Base-by-base conservation (phyloP, 2,113 vertebrate genomes). In the Rattus rattus region DNA sequence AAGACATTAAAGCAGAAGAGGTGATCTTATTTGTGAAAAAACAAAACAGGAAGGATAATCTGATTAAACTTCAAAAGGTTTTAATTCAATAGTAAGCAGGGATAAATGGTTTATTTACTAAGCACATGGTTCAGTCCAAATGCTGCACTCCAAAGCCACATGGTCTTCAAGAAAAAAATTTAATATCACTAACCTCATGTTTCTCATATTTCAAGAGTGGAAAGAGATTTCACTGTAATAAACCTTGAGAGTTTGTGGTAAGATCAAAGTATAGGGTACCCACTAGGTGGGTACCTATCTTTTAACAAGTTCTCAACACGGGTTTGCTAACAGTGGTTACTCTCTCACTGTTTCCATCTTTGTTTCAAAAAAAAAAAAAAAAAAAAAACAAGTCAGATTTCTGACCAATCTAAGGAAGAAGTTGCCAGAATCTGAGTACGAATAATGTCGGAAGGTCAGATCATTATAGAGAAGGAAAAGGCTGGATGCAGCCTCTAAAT, bases 401-500 rank as follows among this genome's bases (percentile, higher is more conserved):
- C 88, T 87, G 59, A 83, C 39, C 63, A 4, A 83, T 9, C 59
- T 0, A 87, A 67, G 65, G 65, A 88, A 7, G 26, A 59, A 47
- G 26, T 0, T 22, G 43, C 16, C 11, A 72, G 33, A 0, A 72
- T 92, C 61, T 76, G 56, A 93, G 28, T 80, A 14, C 19, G 94
- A 67, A 88, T 65, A 92, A 85, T 49, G 17, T 73, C 14, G 43
- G 73, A 79, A 95, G 24, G 43, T 59, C 24, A 0, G 10, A 69
- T 95, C 88, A 91, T 30, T 59, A 56, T 39, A 85, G 36, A 61
- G 80, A 59, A 69, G 52, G 33, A 90, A 95, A 88, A 61, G 22
- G 54, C 80, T 96, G 91, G 94, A 96, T 96, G 59, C 90, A 93
- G 80, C 80, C 54, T n/a, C 63, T 92, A 80, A 6, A 33, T 76